phyloP scores from a whole-genome alignment of 2,888 invertebrate genomes.

The Synanthedon myopaeformis region DNA sequence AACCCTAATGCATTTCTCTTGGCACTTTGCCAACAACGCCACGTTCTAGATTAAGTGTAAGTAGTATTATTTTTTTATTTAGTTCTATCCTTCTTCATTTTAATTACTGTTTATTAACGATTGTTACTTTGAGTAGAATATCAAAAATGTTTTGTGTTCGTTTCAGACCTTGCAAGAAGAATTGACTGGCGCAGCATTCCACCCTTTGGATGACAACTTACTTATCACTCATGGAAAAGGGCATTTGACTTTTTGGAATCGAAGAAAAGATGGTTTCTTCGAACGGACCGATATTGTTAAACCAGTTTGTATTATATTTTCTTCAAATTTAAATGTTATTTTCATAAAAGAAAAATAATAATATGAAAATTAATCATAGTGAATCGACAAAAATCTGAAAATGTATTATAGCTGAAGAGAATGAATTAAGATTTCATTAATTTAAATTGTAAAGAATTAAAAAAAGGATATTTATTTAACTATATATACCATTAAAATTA shows the following conservation, averaged over 20 bases:
- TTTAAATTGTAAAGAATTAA: too few relatives aligned
- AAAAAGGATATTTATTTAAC: too few relatives aligned
- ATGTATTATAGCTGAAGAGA: too few relatives aligned
- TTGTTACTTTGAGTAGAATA: not conserved
- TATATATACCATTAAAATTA: too few relatives aligned
- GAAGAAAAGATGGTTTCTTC: constrained; percentile 90
- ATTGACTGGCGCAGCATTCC: constrained; percentile 89
- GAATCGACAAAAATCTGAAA: too few relatives aligned
- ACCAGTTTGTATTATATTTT: constrained; percentile 61
- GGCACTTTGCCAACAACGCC: not conserved
- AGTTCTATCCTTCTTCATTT: not conserved
- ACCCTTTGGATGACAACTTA: constrained; percentile 90
- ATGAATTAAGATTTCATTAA: too few relatives aligned
- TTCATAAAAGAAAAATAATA: too few relatives aligned
- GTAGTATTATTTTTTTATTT: not conserved
- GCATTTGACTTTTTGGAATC: constrained; percentile 92
- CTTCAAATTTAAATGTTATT: not conserved
- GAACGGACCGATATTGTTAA: constrained; percentile 91
- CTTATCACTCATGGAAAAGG: constrained; percentile 93
- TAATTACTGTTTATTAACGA: not conserved
- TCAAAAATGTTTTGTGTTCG: constrained; percentile 1
- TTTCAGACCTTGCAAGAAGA: constrained; percentile 88
- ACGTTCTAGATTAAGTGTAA: not conserved
- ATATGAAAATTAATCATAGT: too few relatives aligned
- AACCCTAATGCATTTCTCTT: not conserved